phyloP scores from a whole-genome alignment of 2,797 vertebrate genomes.

The Pampus argenteus region DNA sequence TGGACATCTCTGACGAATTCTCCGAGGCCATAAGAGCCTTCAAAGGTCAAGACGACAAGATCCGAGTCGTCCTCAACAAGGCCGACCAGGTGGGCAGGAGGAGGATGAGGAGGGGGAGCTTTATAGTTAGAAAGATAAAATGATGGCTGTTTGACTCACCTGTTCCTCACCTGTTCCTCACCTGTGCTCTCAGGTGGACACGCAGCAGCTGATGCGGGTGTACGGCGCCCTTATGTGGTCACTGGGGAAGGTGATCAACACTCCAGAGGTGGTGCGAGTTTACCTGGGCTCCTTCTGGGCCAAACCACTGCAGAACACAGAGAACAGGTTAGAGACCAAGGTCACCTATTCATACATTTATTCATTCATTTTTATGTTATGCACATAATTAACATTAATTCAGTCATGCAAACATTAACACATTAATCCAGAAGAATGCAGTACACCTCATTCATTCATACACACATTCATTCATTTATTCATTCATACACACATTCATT shows the following conservation, averaged over 20 bases:
- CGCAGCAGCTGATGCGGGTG: slow-evolving; percentile 97
- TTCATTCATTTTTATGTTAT: not conserved
- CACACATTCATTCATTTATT: not conserved
- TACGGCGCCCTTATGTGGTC: slow-evolving; percentile 99
- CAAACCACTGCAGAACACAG: slow-evolving; percentile 94
- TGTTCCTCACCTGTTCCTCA: slow-evolving; percentile 7
- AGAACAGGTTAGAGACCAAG: slow-evolving; percentile 82
- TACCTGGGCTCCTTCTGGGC: slow-evolving; percentile 98
- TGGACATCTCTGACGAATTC: slow-evolving; percentile 99
- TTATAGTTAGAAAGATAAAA: too few relatives aligned
- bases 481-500: not conserved
- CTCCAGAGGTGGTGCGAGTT: slow-evolving; percentile 94
- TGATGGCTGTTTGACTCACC: too few relatives aligned
- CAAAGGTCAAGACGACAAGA: slow-evolving; percentile 97
- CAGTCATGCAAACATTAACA: too few relatives aligned
- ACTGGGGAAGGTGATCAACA: slow-evolving; percentile 96
- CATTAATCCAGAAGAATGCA: too few relatives aligned
- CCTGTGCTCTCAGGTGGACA: slow-evolving; percentile 86
- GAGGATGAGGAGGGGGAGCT: too few relatives aligned
- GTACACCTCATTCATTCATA: too few relatives aligned
- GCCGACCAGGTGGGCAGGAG: slow-evolving; percentile 90
- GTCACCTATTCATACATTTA: not conserved
- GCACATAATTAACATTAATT: too few relatives aligned
- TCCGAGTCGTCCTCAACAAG: slow-evolving; percentile 96
- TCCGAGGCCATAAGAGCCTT: slow-evolving; percentile 96